Evolutionary conservation across 2,113 vertebrate species (phyloP).

Genomic region (Chloropsis hardwickii): DNA sequence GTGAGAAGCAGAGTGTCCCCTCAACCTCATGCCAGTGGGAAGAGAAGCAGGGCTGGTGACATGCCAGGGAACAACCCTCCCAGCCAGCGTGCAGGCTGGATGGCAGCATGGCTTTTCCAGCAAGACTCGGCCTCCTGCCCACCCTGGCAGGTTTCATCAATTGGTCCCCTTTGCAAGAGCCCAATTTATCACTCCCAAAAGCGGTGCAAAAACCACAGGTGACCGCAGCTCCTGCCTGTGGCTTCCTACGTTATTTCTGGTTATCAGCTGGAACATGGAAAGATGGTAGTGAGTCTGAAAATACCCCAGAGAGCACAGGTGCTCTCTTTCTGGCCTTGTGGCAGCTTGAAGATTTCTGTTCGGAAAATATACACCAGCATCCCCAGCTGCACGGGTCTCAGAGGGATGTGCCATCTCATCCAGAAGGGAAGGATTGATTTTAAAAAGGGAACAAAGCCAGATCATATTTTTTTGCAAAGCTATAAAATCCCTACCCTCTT

Average conservation of each 20-base stretch:
- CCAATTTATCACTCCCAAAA: neutral
- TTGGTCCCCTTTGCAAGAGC: neutral
- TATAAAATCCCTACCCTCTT: neutral
- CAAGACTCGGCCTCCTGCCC: neutral
- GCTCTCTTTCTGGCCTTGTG: neutral
- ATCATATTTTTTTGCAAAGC: neutral
- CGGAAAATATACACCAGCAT: neutral
- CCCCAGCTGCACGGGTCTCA: rapidly evolving
- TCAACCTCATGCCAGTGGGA: neutral
- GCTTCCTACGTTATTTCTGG: neutral
- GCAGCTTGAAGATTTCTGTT: neutral
- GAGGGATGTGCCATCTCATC: neutral
- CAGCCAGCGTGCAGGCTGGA: rapidly evolving
- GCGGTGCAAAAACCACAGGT: neutral
- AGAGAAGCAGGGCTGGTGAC: neutral
- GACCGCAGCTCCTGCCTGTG: neutral
- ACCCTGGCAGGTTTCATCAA: neutral
- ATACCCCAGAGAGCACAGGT: neutral
- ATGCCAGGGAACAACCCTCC: rapidly evolving
- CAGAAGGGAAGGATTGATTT: neutral
- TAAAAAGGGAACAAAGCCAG: neutral
- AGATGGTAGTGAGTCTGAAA: neutral
- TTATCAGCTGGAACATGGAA: neutral
- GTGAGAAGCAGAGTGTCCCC: neutral
- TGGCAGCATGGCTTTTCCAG: neutral